Percentiles rank a stretch among this genome's conserved stretches.
phyloP scores from a whole-genome alignment of 1,140 invertebrate genomes.

The Papilio aristodemus region DNA sequence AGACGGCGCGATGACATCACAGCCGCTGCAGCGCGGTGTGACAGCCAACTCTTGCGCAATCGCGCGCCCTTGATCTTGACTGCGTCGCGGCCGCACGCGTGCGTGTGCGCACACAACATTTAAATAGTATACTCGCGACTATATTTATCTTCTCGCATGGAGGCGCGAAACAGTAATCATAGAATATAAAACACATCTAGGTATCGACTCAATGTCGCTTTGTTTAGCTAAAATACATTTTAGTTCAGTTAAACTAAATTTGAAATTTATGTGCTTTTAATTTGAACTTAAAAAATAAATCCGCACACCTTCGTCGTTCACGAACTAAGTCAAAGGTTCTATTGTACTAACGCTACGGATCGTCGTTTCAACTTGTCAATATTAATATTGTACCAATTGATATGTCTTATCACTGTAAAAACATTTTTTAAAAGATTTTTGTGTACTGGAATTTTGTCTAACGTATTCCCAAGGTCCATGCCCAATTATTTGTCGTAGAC shows the following conservation, averaged over 20 bases:
- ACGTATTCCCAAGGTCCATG: neutral
- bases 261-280: neutral
- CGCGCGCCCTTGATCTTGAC: slow-evolving; percentile 78
- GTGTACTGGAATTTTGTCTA: no score
- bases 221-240: slow-evolving; percentile 10
- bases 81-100: slow-evolving; percentile 72
- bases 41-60: slow-evolving; percentile 78
- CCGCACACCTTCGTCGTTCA: no score
- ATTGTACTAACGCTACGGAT: no score
- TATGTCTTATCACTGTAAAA: no score
- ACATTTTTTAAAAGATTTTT: no score
- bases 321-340: no score
- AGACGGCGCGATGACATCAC: slow-evolving; percentile 74
- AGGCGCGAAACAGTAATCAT: slow-evolving; percentile 69
- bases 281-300: no score
- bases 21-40: slow-evolving; percentile 69
- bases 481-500: neutral
- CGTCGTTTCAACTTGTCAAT: no score
- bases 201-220: neutral
- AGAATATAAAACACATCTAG: slow-evolving; percentile 44
- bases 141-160: slow-evolving; percentile 73
- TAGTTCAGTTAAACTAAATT: neutral
- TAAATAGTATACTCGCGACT: slow-evolving; percentile 64
- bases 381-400: no score
- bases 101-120: slow-evolving; percentile 65